These are phyloP conservation scores for Cylindroiulus punctatus DNA, from an alignment of 2,888 invertebrate genomes.

Conservation along the genomic window DNA sequence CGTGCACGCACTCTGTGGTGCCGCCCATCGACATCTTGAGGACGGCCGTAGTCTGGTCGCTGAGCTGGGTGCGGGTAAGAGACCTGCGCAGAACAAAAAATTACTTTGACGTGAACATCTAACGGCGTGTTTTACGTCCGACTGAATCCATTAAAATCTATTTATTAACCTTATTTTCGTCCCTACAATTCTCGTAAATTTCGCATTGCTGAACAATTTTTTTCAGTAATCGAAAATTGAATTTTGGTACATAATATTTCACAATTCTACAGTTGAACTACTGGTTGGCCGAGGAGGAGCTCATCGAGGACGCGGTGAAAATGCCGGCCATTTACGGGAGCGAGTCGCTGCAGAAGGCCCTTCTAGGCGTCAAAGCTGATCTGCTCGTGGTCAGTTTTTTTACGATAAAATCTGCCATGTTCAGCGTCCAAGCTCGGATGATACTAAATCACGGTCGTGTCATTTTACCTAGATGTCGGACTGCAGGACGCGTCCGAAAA, in stretches of 20 bases:
- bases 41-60: conserved; percentile 69
- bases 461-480: background rate
- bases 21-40: conserved; percentile 75
- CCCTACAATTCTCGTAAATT: no score
- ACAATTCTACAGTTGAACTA: background rate
- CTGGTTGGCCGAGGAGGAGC: background rate
- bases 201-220: no score
- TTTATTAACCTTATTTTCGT: background rate
- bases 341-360: background rate
- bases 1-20: conserved; percentile 77
- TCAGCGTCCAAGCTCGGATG: background rate
- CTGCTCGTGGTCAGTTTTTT: background rate
- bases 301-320: background rate
- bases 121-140: background rate
- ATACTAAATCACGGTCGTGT: background rate
- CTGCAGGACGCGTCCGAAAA: background rate
- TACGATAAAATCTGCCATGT: background rate
- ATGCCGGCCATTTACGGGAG: background rate
- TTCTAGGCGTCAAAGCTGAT: background rate
- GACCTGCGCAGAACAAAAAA: no score
- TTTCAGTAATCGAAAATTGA: no score
- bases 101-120: no score
- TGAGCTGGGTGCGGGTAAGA: conserved; percentile 55
- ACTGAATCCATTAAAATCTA: background rate
- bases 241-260: no score